Conservation (phyloP, 2,888 invertebrate genomes). For the Agrotis segetum region DNA sequence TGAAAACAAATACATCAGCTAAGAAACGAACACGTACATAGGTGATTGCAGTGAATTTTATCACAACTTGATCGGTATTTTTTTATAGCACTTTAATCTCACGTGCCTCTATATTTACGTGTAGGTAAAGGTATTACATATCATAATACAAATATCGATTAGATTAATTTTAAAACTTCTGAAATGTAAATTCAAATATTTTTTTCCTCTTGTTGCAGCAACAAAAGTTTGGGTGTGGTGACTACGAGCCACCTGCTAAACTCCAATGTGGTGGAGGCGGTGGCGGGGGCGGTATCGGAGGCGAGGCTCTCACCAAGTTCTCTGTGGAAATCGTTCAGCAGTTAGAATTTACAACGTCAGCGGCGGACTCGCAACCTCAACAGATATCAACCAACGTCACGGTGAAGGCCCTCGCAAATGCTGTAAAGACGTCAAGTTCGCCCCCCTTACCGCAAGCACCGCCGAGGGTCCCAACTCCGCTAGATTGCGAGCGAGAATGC, state of each 20-base stretch:
- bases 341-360: slow-evolving; percentile 96
- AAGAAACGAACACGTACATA: not conserved
- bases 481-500: slow-evolving; percentile 95
- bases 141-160: slow-evolving; percentile 5
- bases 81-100: slow-evolving; percentile 49
- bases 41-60: slow-evolving; percentile 42
- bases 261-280: slow-evolving; percentile 88
- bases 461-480: slow-evolving; percentile 94
- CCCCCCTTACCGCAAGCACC: slow-evolving; percentile 85
- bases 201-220: slow-evolving; percentile 91
- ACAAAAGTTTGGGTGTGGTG: slow-evolving; percentile 95
- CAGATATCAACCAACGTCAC: slow-evolving; percentile 98
- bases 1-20: slow-evolving; percentile 22
- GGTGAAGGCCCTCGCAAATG: slow-evolving; percentile 93
- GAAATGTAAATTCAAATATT: slow-evolving; percentile 52
- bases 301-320: slow-evolving; percentile 93
- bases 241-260: slow-evolving; percentile 95
- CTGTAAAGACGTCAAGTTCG: slow-evolving; percentile 85
- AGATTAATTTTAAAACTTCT: slow-evolving; percentile 7
- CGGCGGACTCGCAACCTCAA: slow-evolving; percentile 96
- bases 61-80: slow-evolving; percentile 47
- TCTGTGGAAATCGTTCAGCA: slow-evolving; percentile 98
- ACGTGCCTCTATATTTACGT: slow-evolving; percentile 38
- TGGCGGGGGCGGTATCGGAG: slow-evolving; percentile 83
- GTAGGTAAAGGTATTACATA: slow-evolving; percentile 30